Percentiles rank a stretch among this genome's conserved stretches.
Evolutionary conservation across 1,140 invertebrate species (phyloP).

Genomic region (Zeugodacus cucurbitae): DNA sequence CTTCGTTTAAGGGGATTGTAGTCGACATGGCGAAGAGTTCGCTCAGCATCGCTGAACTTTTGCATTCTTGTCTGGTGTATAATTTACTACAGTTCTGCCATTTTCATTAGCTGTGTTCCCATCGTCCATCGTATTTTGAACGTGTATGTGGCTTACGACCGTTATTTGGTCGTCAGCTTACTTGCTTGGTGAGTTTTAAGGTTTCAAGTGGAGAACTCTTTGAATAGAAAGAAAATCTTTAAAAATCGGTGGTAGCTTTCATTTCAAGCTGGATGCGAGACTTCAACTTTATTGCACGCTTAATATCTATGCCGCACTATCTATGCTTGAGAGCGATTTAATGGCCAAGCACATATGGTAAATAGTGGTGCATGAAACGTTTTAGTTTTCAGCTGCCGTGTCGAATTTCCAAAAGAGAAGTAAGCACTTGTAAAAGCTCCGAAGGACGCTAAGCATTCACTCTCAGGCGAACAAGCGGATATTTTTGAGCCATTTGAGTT

Average conservation of each 20-base stretch:
- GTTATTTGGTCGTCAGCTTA: neutral
- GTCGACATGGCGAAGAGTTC: neutral
- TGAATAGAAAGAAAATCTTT: too few species aligned
- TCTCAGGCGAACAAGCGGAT: neutral
- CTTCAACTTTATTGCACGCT: too few species aligned
- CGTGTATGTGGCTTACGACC: neutral
- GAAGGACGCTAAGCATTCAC: neutral
- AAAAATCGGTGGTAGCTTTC: too few species aligned
- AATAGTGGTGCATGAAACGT: too few species aligned
- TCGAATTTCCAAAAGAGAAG: neutral
- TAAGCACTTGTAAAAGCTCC: neutral
- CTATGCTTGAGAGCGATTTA: too few species aligned
- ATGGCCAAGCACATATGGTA: too few species aligned
- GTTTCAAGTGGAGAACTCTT: too few species aligned
- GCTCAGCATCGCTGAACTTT: neutral
- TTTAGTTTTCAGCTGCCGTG: too few species aligned
- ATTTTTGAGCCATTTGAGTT: neutral
- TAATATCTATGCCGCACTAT: too few species aligned
- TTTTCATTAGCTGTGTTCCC: neutral
- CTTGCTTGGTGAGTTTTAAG: too few species aligned
- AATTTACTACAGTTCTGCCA: neutral
- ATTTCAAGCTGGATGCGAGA: too few species aligned
- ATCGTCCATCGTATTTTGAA: neutral
- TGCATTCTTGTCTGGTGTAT: neutral
- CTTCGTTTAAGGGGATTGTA: neutral